These are phyloP conservation scores for Agriopis leucophaearia DNA, from an alignment of 2,888 invertebrate genomes.

Conservation along the genomic window DNA sequence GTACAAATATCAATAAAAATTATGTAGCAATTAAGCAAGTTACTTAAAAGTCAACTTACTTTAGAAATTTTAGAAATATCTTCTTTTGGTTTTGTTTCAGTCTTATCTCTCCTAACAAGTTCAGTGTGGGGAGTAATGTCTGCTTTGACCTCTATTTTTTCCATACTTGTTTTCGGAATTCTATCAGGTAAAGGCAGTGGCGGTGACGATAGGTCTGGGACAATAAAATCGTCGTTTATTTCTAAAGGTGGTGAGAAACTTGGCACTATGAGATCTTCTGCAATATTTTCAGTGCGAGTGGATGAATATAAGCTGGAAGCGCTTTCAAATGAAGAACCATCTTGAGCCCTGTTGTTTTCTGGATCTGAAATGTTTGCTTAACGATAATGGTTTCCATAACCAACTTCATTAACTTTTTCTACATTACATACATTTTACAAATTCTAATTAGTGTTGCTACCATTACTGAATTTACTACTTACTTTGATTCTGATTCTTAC, in stretches of 20 bases:
- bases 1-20: slow-evolving; percentile 2
- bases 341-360: slow-evolving; percentile 87
- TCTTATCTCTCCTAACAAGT: slow-evolving; percentile 79
- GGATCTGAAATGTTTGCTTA: slow-evolving; percentile 72
- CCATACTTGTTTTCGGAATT: slow-evolving; percentile 67
- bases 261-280: slow-evolving; percentile 88
- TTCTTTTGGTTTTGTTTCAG: slow-evolving; percentile 78
- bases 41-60: slow-evolving; percentile 43
- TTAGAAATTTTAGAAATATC: slow-evolving; percentile 63
- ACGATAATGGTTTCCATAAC: slow-evolving; percentile 15
- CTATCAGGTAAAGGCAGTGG: slow-evolving; percentile 79
- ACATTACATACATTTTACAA: not conserved
- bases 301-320: slow-evolving; percentile 93
- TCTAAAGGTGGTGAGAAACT: slow-evolving; percentile 87
- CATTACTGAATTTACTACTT: slow-evolving; percentile 51
- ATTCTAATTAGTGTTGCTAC: not conserved
- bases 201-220: slow-evolving; percentile 78
- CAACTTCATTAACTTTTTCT: not conserved
- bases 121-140: slow-evolving; percentile 71
- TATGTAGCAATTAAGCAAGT: not conserved
- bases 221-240: slow-evolving; percentile 81
- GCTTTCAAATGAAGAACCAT: slow-evolving; percentile 95
- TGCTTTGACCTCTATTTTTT: slow-evolving; percentile 78
- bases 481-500: slow-evolving; percentile 79
- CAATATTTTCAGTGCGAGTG: slow-evolving; percentile 90